phyloP scores from a whole-genome alignment of 1,140 invertebrate genomes.

The Polypedilum pembai region DNA sequence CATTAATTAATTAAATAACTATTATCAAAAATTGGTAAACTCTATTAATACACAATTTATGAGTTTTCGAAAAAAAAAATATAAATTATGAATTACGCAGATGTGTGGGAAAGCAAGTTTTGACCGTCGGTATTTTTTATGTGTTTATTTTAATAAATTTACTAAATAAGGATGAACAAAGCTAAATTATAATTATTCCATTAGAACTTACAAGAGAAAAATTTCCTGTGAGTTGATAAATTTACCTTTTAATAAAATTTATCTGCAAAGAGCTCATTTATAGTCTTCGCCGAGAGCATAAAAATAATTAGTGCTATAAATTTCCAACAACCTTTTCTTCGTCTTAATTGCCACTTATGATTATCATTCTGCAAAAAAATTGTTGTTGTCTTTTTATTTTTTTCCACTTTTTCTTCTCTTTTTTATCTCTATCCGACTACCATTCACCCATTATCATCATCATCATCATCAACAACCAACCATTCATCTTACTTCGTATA shows the following conservation, averaged over 20 bases:
- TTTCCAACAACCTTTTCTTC: neutral
- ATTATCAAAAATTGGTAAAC: constrained; percentile 25
- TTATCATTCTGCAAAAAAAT: neutral
- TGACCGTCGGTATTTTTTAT: constrained; percentile 16
- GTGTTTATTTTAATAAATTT: too few species aligned
- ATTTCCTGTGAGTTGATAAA: neutral
- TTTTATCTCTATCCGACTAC: neutral
- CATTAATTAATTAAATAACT: constrained; percentile 28
- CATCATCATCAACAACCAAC: neutral
- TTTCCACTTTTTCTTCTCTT: constrained; percentile 23
- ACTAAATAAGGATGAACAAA: too few species aligned
- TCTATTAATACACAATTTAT: constrained; percentile 24
- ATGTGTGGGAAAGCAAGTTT: neutral
- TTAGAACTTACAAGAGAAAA: neutral
- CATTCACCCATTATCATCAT: neutral
- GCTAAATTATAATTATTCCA: too few species aligned
- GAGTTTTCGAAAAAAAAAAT: neutral
- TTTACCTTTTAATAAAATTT: constrained; percentile 13
- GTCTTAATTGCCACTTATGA: constrained; percentile 25
- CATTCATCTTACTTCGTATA: too few species aligned
- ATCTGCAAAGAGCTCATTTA: neutral
- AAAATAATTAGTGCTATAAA: constrained; percentile 24
- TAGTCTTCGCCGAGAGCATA: neutral
- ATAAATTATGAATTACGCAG: neutral
- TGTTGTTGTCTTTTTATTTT: neutral